These are phyloP conservation scores for Reticulitermes lucifugus DNA, from an alignment of 2,888 invertebrate genomes.

Conservation along the genomic window DNA sequence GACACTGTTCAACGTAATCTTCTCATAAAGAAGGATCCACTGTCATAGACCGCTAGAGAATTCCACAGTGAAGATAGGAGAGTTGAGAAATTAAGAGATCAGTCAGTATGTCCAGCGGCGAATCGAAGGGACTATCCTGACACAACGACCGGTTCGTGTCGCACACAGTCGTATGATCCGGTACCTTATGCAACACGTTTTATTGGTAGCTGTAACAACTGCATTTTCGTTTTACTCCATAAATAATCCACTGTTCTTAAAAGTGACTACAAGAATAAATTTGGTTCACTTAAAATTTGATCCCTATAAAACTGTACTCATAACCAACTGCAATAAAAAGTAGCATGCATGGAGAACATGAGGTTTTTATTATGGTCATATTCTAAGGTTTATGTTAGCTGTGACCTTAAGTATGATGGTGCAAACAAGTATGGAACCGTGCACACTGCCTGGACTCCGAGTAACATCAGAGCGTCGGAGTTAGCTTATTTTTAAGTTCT, in stretches of 20 bases:
- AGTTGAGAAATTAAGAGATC: no score
- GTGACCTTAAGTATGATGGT: neutral
- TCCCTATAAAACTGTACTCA: neutral
- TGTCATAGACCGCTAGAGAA: no score
- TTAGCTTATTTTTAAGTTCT: no score
- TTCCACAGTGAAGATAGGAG: no score
- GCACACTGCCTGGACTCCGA: no score
- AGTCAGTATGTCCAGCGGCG: no score
- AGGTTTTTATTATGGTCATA: slow-evolving; percentile 21
- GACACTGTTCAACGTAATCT: no score
- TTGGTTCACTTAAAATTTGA: slow-evolving; percentile 2
- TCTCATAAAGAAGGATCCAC: no score
- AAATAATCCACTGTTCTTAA: neutral
- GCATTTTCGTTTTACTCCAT: neutral
- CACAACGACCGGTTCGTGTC: no score
- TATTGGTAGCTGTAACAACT: neutral
- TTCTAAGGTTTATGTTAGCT: slow-evolving; percentile 22
- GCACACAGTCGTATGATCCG: no score
- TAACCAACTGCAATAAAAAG: neutral
- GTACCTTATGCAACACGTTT: neutral
- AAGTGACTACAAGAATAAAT: neutral
- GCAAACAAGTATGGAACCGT: neutral
- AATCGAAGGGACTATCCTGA: no score
- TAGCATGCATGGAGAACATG: neutral
- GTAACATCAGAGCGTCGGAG: no score